Conservation (phyloP, 2,797 vertebrate genomes). For the Chloroceryle amazona region DNA sequence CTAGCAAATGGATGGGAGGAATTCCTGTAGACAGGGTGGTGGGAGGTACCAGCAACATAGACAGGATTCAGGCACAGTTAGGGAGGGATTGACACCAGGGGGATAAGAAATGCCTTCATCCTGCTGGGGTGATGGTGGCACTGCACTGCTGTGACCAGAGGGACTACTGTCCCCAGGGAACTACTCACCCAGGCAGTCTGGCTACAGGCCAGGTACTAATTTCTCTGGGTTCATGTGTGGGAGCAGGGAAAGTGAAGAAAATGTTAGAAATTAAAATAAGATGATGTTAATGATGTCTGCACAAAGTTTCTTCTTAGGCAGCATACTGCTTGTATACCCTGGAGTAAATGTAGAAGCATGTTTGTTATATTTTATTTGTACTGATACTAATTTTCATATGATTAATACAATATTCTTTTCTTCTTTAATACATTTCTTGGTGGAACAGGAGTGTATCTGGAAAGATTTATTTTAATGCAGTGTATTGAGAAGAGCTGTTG, state of each 20-base stretch:
- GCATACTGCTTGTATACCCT: background rate
- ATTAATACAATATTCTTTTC: background rate
- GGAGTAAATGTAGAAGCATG: background rate
- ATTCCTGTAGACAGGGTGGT: background rate
- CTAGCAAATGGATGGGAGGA: background rate
- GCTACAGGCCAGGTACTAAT: background rate
- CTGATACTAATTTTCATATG: background rate
- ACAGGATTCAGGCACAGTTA: background rate
- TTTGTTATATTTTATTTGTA: background rate
- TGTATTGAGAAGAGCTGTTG: constrained; percentile 7
- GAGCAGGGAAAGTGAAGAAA: background rate
- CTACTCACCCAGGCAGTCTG: background rate
- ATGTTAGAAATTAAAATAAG: background rate
- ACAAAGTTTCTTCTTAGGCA: background rate
- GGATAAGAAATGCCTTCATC: background rate
- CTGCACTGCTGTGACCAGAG: background rate
- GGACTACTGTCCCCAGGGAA: background rate
- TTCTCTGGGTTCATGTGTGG: background rate
- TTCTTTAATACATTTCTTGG: background rate
- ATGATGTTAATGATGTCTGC: background rate
- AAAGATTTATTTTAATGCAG: background rate
- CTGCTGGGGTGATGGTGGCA: background rate
- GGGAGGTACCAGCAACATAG: background rate
- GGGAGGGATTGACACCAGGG: background rate
- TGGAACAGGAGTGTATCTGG: background rate